Base-by-base conservation (phyloP, 2,797 vertebrate species). In the Neosalanx taihuensis region DNA sequence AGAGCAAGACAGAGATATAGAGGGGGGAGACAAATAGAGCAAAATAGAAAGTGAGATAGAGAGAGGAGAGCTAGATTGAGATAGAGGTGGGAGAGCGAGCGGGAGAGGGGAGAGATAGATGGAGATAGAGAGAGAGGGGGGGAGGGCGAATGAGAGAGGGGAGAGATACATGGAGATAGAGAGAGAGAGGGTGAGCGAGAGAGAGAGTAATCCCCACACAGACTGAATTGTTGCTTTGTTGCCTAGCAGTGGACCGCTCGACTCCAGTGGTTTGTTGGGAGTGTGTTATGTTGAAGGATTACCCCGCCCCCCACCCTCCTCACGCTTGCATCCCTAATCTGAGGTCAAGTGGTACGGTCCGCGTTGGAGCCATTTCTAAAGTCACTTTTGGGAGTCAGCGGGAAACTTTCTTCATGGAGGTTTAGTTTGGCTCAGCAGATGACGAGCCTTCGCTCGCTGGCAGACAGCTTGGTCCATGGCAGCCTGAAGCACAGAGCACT, bases 311-410 rank as follows among this genome's bases (percentile, higher is more conserved):
- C 23, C 23, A 26, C 23, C 23, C 23, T 26, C 23, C 67, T 74
- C 72, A 77, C 68, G 66, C 41, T 67, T 67, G 71, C 76, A 70
- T 73, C 70, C 67, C 46, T 72, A 78, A 81, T 76, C 79, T 69
- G 74, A 64, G 83, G 79, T 85, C 81, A 85, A 83, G 79, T 83
- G 72, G 75, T 79, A 76, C 74, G 73, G 74, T 74, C 73, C 69
- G 76, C 76, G 78, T 79, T 67, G 53, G 29, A 58, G 33, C 67
- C 23, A 31, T 69, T 69, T 58, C 67, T 33, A 59, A 78, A 72
- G 62, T 71, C 69, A 73, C 75, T 73, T 74, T 81, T 72, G 69
- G 65, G 67, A 76, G 57, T 72, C 72, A 56, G 65, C 37, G 31
- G 30, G 64, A 70, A 67, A 51, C 69, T 76, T 69, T 71, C 60